Evolutionary conservation across 1,140 invertebrate genomes (phyloP), one percentile per base, ranked within the genome.

Genomic region (Chelonus insularis): DNA sequence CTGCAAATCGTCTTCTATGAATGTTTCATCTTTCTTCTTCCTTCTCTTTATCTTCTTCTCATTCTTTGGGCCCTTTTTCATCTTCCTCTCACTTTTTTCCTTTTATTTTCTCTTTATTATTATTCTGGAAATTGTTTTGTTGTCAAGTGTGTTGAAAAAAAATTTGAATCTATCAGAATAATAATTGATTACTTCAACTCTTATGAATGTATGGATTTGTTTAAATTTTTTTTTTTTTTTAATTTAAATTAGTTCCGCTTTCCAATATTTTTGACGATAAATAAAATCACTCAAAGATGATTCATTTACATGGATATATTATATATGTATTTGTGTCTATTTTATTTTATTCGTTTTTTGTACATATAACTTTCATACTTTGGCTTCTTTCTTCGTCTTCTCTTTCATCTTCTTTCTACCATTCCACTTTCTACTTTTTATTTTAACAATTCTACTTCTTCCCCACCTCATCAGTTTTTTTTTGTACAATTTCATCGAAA

Each of bases 1-100:
- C 69, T 67, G 70, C 72, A 74, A 74, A 76, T 75, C 71, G 67
- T 74, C 69, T 71, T 71, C 66, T 72, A 73, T 70, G 72, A 77
- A 74, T 71, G 68, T 69, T 45, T 67, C 43, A 60, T 52, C 62
- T 65, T 65, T 64, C 7, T 43, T 14, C 16, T 43, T 43, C 14
- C 3, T 29, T 29, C 64, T 70, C 56, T 65, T 66, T 55, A 52
- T 61, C 56, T 71, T 68, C 48, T 37, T 52, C 52, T 56, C 20
- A 50, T 39, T 55, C 18, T 52, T 45, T 37, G 50, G 43, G 18
- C 41, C 9, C 12, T 20, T n/a, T 9, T 41, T 25, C 43, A 20
- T 51, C 45, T 59, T 23, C 25, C 29, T 63, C 45, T 50, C 39
- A 18, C 12, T 43, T 55, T 56, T 32, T 55, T 52, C 52, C 16